Evolutionary conservation across 2,797 vertebrate species (phyloP).

Genomic region (Bryconaethiops microstoma): DNA sequence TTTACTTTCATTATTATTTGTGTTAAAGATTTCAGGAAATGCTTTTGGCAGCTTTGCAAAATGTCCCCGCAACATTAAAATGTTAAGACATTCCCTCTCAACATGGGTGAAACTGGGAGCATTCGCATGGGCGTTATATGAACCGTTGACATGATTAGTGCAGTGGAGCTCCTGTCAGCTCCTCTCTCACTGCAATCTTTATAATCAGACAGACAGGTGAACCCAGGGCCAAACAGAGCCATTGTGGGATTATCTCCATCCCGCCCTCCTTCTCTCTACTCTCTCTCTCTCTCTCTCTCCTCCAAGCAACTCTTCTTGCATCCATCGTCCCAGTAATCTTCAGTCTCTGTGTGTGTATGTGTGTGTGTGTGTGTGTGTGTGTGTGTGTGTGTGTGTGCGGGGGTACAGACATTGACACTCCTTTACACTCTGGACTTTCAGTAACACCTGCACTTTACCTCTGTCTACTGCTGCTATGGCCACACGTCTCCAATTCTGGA

Average conservation of each 20-base stretch:
- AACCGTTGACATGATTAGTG: conserved; percentile 25
- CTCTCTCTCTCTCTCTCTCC: neutral
- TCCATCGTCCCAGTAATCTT: neutral
- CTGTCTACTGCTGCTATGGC: too few species aligned
- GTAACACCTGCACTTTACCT: too few species aligned
- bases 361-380: neutral
- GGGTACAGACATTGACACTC: neutral
- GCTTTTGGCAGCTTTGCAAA: too few species aligned
- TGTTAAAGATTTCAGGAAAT: too few species aligned
- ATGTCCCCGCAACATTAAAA: too few species aligned
- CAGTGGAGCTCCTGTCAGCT: conserved; percentile 14
- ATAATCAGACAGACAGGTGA: conserved; percentile 28
- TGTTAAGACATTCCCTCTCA: neutral
- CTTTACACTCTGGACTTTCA: neutral
- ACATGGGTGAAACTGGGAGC: neutral
- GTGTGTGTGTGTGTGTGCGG: too few species aligned
- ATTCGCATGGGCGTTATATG: conserved; percentile 22
- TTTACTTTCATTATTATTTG: too few species aligned
- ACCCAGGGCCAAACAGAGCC: neutral
- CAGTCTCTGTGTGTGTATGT: too few species aligned
- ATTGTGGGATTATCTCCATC: neutral
- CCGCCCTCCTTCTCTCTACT: neutral
- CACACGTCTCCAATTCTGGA: too few species aligned
- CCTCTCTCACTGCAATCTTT: neutral
- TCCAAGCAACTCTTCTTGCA: conserved; percentile 14